Base-by-base conservation (phyloP, 2,113 vertebrate genomes). In the Proteles cristata region DNA sequence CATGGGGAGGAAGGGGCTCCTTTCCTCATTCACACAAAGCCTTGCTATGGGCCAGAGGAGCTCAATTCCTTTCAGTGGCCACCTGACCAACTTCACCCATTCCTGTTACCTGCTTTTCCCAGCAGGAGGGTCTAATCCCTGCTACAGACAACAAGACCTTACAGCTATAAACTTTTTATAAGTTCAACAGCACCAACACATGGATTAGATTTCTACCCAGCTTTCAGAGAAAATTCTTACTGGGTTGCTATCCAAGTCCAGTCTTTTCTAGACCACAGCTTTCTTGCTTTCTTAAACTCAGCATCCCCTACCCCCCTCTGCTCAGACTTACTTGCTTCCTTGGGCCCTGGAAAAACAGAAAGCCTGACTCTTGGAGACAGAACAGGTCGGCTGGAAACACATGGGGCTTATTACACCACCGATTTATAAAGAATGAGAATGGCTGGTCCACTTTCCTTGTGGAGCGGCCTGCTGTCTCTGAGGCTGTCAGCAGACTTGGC, bases 321-420 rank as follows among this genome's bases (percentile, higher is more conserved):
- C 16, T 65, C 8, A 55, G 43, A 58, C 48, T 90, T 66, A 5
- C 50, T 45, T 35, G 33, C 14, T 97, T 96, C 48, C 63, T 35
- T 3, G 61, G 39, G 55, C 89, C 63, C 81, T 48, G 35, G 71
- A n/a, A 55, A 95, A 94, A 97, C 74, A 94, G 25, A 79, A 85
- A 61, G 5, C 43, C 33, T 28, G 35, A 81, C 35, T 88, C 65
- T 69, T 2, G 5, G 53, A 92, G 84, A 69, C 71, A 65, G 65
- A 71, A n/a, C 31, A 58, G 88, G 68, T 95, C 31, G 2, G 31
- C 87, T 95, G 88, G 58, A 90, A 93, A 88, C 90, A 82, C 50
- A 58, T 0, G n/a, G 5, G 11, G n/a, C 17, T 92, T 68, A 84
- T 84, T 58, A 74, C 1, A 69, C 55, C n/a, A 39, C 39, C 1